Conservation (phyloP, 1,140 invertebrate genomes). For the Geopemphigus sp. region DNA sequence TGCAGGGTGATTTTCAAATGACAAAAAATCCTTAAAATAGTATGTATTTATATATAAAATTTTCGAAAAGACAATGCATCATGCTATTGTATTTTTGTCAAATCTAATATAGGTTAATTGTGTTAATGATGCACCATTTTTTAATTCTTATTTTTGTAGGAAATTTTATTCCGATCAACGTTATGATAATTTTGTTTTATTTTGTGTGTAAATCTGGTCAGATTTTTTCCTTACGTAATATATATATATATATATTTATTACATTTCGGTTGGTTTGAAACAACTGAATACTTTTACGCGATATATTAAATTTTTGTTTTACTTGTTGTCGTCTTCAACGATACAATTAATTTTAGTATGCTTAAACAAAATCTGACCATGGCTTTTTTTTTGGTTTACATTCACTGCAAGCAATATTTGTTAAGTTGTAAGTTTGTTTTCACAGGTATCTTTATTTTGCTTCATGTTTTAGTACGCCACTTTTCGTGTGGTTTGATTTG, state of each 20-base stretch:
- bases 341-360: too few species aligned
- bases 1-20: slow-evolving; percentile 35
- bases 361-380: not conserved
- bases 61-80: not conserved
- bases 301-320: too few species aligned
- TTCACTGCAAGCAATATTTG: not conserved
- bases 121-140: not conserved
- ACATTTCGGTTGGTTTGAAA: not conserved
- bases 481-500: not conserved
- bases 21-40: not conserved
- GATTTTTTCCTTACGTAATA: not conserved
- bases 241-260: too few species aligned
- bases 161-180: not conserved
- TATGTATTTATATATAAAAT: too few species aligned
- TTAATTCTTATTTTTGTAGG: slow-evolving; percentile 7
- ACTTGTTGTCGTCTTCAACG: too few species aligned
- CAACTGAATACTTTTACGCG: too few species aligned
- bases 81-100: slow-evolving; percentile 5
- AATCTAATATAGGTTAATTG: not conserved
- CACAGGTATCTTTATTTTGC: not conserved
- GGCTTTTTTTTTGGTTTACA: not conserved
- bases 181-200: not conserved
- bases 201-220: not conserved
- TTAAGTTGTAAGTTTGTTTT: slow-evolving; percentile 1
- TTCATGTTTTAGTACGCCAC: not conserved